Conservation (phyloP, 2,888 invertebrate species). For the Crossocerus cetratus region DNA sequence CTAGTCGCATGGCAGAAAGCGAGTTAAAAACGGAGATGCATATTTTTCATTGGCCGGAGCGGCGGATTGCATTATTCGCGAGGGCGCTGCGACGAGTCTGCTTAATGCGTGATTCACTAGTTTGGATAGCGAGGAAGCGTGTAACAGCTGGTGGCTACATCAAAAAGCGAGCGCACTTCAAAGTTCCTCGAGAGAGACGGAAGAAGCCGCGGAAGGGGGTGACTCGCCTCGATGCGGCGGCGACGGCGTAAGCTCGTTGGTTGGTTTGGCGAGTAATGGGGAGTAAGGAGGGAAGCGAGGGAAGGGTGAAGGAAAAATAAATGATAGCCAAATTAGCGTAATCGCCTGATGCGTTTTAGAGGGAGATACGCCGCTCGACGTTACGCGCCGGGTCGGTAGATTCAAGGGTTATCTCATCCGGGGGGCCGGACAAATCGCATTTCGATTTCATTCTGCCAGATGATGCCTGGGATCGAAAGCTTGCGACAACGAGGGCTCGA, state of each 20-base stretch:
- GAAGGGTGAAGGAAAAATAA: conserved; percentile 75
- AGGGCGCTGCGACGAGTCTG: conserved; percentile 37
- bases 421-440: conserved; percentile 74
- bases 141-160: conserved; percentile 76
- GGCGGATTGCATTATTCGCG: conserved; percentile 49
- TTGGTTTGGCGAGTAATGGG: conserved; percentile 45
- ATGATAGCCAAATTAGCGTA: conserved; percentile 76
- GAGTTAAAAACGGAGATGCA: no score
- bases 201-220: conserved; percentile 9
- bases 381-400: conserved; percentile 17
- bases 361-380: conserved; percentile 63
- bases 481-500: not conserved
- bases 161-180: conserved; percentile 75
- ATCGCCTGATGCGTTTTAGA: conserved; percentile 74
- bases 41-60: conserved; percentile 40
- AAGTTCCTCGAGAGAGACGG: conserved; percentile 65
- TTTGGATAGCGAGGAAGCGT: conserved; percentile 66
- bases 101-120: conserved; percentile 73
- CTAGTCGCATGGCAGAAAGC: no score
- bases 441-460: conserved; percentile 74
- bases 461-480: conserved; percentile 42
- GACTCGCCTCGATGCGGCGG: not conserved
- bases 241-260: conserved; percentile 47
- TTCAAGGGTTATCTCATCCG: conserved; percentile 38
- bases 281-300: conserved; percentile 46